Percentiles rank a stretch among this genome's conserved stretches.
phyloP scores from a whole-genome alignment of 2,888 invertebrate species.

The Amphipyra berbera region DNA sequence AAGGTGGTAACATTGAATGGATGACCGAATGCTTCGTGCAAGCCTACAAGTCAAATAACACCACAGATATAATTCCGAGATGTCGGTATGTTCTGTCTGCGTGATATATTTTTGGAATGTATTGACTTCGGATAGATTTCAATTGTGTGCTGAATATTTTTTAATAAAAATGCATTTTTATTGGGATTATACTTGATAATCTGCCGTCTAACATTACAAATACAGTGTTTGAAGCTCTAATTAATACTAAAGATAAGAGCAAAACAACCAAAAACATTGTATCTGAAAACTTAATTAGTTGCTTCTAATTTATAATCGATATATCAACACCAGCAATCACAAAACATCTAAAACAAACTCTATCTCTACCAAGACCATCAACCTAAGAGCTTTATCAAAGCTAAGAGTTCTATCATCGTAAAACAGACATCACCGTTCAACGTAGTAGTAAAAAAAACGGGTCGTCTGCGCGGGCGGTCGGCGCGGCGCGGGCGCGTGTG shows the following conservation, averaged over 20 bases:
- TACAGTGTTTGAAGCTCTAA: background rate
- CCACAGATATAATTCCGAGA: too few species aligned
- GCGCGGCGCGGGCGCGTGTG: conserved; percentile 62
- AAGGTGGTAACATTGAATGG: background rate
- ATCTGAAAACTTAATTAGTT: background rate
- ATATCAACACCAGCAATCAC: background rate
- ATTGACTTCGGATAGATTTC: too few species aligned
- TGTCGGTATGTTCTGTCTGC: too few species aligned
- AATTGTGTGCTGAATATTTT: too few species aligned
- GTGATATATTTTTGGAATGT: too few species aligned
- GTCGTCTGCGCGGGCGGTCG: conserved; percentile 60
- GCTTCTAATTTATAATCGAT: background rate
- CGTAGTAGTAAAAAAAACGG: conserved; percentile 53
- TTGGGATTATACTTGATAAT: too few species aligned
- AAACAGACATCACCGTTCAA: conserved; percentile 59
- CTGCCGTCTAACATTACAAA: background rate
- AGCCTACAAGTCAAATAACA: too few species aligned
- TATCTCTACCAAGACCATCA: conserved; percentile 6
- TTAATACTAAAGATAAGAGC: background rate
- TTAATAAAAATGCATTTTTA: too few species aligned
- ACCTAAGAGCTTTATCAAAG: conserved; percentile 48
- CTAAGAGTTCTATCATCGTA: conserved; percentile 54
- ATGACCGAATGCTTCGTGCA: background rate
- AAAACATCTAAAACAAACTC: conserved; percentile 15
- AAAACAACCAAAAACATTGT: background rate